Conservation (phyloP, 1,140 invertebrate genomes). For the Drosophila teissieri region DNA sequence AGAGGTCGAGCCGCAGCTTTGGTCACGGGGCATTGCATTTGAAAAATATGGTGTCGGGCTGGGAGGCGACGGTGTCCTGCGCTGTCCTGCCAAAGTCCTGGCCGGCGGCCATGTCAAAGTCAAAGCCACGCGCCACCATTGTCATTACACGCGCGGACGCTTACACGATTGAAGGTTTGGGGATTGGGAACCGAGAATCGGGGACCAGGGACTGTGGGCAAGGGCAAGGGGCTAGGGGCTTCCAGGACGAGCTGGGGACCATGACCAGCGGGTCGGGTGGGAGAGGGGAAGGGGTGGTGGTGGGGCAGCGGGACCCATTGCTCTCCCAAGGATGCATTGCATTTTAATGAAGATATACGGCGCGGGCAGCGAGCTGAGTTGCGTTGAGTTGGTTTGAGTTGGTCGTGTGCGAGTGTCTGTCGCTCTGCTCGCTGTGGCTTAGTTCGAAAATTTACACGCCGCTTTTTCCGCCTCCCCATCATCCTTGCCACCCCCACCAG, state of each 20-base stretch:
- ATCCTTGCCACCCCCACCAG: neutral
- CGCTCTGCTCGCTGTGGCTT: slow-evolving; percentile 54
- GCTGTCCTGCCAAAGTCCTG: slow-evolving; percentile 24
- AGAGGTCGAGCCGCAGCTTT: slow-evolving; percentile 52
- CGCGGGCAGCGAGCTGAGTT: slow-evolving; percentile 32
- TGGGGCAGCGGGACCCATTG: neutral
- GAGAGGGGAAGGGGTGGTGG: neutral
- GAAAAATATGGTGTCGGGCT: slow-evolving; percentile 47
- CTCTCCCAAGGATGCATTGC: slow-evolving; percentile 71
- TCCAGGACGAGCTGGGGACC: neutral
- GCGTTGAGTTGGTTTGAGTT: slow-evolving; percentile 17
- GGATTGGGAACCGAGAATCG: slow-evolving; percentile 31
- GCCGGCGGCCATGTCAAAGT: slow-evolving; percentile 72
- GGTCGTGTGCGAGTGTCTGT: slow-evolving; percentile 34
- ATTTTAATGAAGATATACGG: slow-evolving; percentile 80
- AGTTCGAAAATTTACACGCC: slow-evolving; percentile 65
- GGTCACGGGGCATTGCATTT: slow-evolving; percentile 64
- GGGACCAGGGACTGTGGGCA: neutral
- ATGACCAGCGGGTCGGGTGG: slow-evolving; percentile 24
- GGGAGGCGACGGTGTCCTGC: slow-evolving; percentile 3
- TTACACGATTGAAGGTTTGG: slow-evolving; percentile 68
- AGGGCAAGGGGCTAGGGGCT: neutral
- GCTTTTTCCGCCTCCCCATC: slow-evolving; percentile 24
- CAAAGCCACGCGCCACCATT: slow-evolving; percentile 78
- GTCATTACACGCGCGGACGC: slow-evolving; percentile 79